Conservation (phyloP, 2,113 vertebrate genomes). For the Scomber colias region DNA sequence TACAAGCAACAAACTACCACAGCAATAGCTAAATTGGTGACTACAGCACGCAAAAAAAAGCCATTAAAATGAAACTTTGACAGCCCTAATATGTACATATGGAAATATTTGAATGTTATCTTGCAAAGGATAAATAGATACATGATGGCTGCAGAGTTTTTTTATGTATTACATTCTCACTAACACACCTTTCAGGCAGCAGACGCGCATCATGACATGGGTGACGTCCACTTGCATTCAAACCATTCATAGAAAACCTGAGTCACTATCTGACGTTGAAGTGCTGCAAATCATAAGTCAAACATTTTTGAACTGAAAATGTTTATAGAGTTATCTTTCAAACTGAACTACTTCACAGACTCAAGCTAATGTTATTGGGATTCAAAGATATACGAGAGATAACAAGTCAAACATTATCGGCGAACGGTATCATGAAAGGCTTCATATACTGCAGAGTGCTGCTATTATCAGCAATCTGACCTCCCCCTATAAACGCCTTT, state of each 20-base stretch:
- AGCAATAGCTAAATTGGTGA: too few species aligned
- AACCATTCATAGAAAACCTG: background rate
- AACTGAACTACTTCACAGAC: background rate
- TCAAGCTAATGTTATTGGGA: background rate
- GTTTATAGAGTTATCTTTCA: background rate
- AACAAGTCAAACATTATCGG: background rate
- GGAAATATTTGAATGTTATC: too few species aligned
- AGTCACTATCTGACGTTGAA: constrained; percentile 13
- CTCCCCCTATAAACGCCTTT: constrained; percentile 52
- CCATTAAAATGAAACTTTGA: too few species aligned
- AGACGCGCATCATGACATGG: too few species aligned
- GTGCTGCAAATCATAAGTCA: background rate
- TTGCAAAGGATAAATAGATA: too few species aligned
- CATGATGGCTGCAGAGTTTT: background rate
- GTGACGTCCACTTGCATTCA: too few species aligned
- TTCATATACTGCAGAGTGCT: constrained; percentile 49
- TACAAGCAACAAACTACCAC: too few species aligned
- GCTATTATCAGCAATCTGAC: constrained; percentile 73
- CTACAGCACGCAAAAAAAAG: too few species aligned
- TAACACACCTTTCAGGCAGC: too few species aligned
- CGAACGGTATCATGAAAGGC: constrained; percentile 33
- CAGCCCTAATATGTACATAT: too few species aligned
- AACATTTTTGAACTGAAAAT: constrained; percentile 3
- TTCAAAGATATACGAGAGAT: constrained; percentile 9
- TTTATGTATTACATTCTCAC: background rate